phyloP scores from a whole-genome alignment of 1,140 invertebrate genomes.

The Uloborus diversus region DNA sequence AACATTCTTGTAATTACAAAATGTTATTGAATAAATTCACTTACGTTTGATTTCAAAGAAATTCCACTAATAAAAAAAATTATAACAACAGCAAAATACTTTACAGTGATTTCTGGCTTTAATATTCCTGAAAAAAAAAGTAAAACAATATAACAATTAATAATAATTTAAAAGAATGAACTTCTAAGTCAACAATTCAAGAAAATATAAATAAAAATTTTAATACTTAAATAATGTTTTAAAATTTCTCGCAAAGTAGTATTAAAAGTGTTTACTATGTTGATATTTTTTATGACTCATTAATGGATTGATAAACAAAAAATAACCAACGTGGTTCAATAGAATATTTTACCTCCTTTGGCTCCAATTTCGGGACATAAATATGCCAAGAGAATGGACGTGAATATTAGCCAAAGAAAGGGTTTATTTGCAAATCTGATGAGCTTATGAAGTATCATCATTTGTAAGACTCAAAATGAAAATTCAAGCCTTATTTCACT shows the following conservation, averaged over 20 bases:
- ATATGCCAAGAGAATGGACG: constrained; percentile 26
- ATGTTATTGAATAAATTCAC: background rate
- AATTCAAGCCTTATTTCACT: background rate
- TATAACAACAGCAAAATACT: constrained; percentile 34
- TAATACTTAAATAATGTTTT: no score
- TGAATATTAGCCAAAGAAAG: constrained; percentile 14
- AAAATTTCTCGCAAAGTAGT: no score
- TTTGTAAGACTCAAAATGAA: constrained; percentile 17
- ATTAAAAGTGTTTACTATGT: no score
- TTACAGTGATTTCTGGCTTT: constrained; percentile 39
- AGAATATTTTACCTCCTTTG: constrained; percentile 23
- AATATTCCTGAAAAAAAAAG: constrained; percentile 32
- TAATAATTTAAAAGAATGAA: no score
- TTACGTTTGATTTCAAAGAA: constrained; percentile 21
- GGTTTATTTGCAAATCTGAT: constrained; percentile 24
- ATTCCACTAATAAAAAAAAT: constrained; percentile 49
- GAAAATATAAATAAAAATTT: no score
- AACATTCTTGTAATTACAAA: no score
- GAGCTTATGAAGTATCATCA: background rate
- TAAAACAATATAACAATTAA: background rate
- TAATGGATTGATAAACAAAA: no score
- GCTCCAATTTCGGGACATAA: constrained; percentile 27
- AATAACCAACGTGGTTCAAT: background rate
- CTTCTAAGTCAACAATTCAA: no score
- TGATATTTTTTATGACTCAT: no score